Conservation (phyloP, 2,113 vertebrate species). For the Lepus europaeus region DNA sequence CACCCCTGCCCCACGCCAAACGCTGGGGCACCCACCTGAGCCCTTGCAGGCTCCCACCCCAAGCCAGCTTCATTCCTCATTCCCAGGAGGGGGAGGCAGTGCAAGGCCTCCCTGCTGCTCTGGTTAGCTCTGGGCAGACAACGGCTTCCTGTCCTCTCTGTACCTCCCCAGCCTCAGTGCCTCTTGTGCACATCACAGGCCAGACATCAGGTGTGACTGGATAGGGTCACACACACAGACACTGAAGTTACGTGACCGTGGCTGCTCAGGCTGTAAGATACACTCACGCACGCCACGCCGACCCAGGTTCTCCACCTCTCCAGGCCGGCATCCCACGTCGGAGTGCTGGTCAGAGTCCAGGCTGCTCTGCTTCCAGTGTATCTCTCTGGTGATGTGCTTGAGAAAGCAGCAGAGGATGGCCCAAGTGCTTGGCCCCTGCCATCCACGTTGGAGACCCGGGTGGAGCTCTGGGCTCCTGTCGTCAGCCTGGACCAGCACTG, state of each 20-base stretch:
- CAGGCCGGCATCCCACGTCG: too few species aligned
- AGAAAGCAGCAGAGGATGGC: too few species aligned
- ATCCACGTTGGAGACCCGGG: too few species aligned
- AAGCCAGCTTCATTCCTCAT: background rate
- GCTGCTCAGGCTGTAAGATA: background rate
- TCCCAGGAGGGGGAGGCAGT: background rate
- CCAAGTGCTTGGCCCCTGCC: too few species aligned
- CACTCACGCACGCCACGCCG: rapidly evolving
- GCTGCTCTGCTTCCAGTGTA: too few species aligned
- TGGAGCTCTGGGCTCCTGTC: too few species aligned
- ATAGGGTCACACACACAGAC: rapidly evolving
- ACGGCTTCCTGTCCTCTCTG: background rate
- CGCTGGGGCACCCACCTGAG: background rate
- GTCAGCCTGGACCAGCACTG: too few species aligned
- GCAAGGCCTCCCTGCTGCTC: rapidly evolving
- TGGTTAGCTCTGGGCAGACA: background rate
- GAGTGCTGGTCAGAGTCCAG: too few species aligned
- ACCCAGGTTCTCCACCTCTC: too few species aligned
- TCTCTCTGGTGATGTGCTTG: too few species aligned
- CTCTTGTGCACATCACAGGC: background rate
- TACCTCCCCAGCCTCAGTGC: background rate
- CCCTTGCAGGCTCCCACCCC: background rate
- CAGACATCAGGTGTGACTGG: background rate
- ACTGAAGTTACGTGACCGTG: background rate
- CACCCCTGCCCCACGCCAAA: too few species aligned